Percentiles rank a stretch among this genome's conserved stretches.
phyloP scores from a whole-genome alignment of 2,113 vertebrate species.

The Nyctibius bracteatus region DNA sequence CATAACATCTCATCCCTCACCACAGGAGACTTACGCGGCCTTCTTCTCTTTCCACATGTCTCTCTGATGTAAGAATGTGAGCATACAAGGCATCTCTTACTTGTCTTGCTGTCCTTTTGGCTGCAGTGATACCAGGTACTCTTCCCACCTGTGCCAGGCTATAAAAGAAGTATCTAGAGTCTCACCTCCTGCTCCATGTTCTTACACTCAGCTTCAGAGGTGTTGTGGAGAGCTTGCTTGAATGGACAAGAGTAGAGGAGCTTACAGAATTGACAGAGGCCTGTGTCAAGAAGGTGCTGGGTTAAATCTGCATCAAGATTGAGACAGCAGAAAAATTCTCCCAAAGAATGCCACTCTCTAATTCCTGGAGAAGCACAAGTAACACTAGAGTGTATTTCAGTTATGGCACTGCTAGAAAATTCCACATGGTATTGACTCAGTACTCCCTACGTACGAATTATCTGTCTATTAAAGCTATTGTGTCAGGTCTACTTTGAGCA shows the following conservation, averaged over 20 bases:
- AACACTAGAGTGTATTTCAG: not conserved
- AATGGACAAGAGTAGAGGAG: not conserved
- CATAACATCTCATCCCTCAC: not conserved
- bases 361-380: not conserved
- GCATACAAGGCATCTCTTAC: not conserved
- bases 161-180: not conserved
- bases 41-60: not conserved
- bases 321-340: not conserved
- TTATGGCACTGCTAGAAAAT: not conserved
- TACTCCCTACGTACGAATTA: not conserved
- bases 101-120: not conserved
- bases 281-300: not conserved
- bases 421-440: not conserved
- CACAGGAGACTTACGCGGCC: not conserved
- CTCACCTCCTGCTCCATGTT: not conserved
- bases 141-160: not conserved
- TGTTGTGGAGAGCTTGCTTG: not conserved
- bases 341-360: not conserved
- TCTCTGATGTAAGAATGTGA: not conserved
- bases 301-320: not conserved
- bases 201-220: not conserved
- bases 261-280: not conserved
- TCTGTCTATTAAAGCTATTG: not conserved
- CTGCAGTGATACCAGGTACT: not conserved
- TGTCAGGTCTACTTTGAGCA: not conserved